These are phyloP conservation scores for Ochropleura leucogaster DNA, from an alignment of 2,888 invertebrate species.

Conservation along the genomic window DNA sequence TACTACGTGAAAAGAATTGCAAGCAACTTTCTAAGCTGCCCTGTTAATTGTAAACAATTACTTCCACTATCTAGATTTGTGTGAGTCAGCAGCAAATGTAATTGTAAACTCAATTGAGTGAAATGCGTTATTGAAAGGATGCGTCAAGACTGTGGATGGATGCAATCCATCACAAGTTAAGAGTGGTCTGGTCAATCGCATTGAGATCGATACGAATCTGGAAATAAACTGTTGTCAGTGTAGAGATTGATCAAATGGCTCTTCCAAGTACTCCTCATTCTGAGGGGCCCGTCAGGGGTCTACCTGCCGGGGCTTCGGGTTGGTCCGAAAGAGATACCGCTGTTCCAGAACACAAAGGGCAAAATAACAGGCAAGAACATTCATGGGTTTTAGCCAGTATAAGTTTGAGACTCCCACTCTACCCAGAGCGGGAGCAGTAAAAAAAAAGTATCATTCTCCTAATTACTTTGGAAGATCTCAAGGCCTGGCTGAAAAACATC, in stretches of 20 bases:
- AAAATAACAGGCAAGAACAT: too few species aligned
- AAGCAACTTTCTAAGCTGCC: neutral
- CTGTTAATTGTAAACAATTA: neutral
- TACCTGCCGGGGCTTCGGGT: too few species aligned
- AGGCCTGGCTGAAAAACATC: too few species aligned
- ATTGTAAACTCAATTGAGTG: slow-evolving; percentile 17
- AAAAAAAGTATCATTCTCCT: too few species aligned
- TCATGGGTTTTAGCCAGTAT: too few species aligned
- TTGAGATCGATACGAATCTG: neutral
- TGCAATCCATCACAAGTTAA: slow-evolving; percentile 8
- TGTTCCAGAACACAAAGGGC: too few species aligned
- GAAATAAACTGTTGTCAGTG: slow-evolving; percentile 5
- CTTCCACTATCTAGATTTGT: neutral
- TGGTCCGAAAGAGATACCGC: too few species aligned
- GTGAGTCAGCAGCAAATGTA: neutral
- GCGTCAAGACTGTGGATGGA: slow-evolving; percentile 23
- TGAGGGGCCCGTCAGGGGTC: too few species aligned
- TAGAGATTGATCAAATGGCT: neutral
- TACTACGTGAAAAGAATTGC: neutral
- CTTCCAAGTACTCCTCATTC: neutral
- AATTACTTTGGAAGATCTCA: too few species aligned
- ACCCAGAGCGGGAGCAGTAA: too few species aligned
- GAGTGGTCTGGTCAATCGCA: slow-evolving; percentile 22
- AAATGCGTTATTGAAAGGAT: slow-evolving; percentile 39
- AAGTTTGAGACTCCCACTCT: too few species aligned